Conservation (phyloP, 2,888 invertebrate species). For the Amphiduros pacificus region DNA sequence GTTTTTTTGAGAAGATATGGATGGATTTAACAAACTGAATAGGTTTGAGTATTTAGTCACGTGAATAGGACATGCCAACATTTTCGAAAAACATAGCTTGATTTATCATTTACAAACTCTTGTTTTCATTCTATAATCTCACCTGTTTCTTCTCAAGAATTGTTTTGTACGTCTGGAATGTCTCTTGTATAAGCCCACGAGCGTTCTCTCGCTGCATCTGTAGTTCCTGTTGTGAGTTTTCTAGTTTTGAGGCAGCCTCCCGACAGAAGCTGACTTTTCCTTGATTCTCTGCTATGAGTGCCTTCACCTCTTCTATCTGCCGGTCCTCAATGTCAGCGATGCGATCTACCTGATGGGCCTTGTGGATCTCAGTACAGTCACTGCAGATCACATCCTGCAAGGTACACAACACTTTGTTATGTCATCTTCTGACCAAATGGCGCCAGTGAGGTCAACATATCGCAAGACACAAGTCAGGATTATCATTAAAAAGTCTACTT, state of each 20-base stretch:
- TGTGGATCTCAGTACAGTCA: slow-evolving; percentile 83
- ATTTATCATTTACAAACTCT: too few relatives aligned
- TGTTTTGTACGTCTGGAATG: slow-evolving; percentile 67
- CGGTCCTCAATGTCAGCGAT: slow-evolving; percentile 74
- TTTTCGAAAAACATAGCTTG: too few relatives aligned
- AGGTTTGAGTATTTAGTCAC: too few relatives aligned
- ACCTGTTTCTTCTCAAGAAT: slow-evolving; percentile 73
- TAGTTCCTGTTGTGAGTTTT: slow-evolving; percentile 80
- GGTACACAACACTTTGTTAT: too few relatives aligned
- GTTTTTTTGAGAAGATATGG: too few relatives aligned
- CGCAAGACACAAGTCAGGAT: too few relatives aligned
- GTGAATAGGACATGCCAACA: too few relatives aligned
- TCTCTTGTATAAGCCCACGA: slow-evolving; percentile 71
- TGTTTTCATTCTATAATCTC: too few relatives aligned
- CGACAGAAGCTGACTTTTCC: slow-evolving; percentile 76
- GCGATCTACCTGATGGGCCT: slow-evolving; percentile 84
- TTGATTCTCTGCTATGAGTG: slow-evolving; percentile 75
- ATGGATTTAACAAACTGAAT: too few relatives aligned
- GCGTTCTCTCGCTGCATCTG: slow-evolving; percentile 86
- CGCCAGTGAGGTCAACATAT: too few relatives aligned
- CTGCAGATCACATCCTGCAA: slow-evolving; percentile 79
- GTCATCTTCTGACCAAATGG: too few relatives aligned
- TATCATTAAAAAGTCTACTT: too few relatives aligned
- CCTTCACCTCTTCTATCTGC: slow-evolving; percentile 76
- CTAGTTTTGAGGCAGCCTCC: slow-evolving; percentile 74